Percentiles rank a stretch among this genome's conserved stretches.
phyloP scores from a whole-genome alignment of 2,888 invertebrate genomes.

The Lutraria lutraria region DNA sequence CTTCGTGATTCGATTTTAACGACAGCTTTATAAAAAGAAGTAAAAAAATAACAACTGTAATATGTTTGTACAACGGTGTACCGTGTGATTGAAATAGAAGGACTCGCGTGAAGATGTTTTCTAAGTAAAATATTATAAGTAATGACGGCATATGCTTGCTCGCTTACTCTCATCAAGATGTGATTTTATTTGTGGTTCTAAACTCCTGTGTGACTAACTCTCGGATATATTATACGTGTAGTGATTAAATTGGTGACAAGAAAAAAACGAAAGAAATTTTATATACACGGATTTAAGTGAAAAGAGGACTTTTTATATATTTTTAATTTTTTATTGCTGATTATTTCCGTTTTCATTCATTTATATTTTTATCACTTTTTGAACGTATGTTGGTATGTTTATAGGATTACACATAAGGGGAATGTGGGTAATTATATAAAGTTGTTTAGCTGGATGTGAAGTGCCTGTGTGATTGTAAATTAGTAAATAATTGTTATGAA shows the following conservation, averaged over 20 bases:
- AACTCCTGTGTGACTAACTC: not conserved
- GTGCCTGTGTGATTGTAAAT: not conserved
- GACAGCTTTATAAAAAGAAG: constrained; percentile 5
- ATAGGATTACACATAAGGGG: not conserved
- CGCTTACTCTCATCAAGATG: constrained; percentile 12
- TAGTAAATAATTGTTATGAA: constrained; percentile 13
- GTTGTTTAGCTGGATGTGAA: not conserved
- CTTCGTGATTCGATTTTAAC: constrained; percentile 35
- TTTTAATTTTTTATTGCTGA: not conserved
- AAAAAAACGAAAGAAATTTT: not conserved
- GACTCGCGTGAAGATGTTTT: constrained; percentile 12
- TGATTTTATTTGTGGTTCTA: constrained; percentile 7
- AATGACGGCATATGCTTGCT: not conserved
- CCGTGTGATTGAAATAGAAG: not conserved
- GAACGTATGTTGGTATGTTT: not conserved
- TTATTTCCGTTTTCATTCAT: not conserved
- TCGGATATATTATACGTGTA: not conserved
- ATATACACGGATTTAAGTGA: constrained; percentile 10
- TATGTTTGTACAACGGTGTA: not conserved
- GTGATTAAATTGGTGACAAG: not conserved
- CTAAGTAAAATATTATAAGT: constrained; percentile 14
- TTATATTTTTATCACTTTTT: not conserved
- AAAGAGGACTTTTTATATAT: not conserved
- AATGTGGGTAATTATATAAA: not conserved
- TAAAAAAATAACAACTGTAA: not conserved